Conservation (phyloP, 2,797 vertebrate species). For the Phrynocephalus vlangalii region DNA sequence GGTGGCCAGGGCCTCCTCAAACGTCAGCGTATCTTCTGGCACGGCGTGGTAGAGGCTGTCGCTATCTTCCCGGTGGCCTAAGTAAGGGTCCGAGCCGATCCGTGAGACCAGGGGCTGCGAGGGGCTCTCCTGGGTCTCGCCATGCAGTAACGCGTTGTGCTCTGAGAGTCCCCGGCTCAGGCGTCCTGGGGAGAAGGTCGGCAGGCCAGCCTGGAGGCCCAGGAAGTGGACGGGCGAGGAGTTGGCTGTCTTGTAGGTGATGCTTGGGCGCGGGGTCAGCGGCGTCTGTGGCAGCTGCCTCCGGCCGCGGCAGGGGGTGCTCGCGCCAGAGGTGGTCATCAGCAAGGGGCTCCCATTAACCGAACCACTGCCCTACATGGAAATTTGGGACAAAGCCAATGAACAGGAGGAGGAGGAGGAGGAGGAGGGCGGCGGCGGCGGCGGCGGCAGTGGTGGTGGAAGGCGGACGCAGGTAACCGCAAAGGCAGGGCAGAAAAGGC, state of each 20-base stretch:
- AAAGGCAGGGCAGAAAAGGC: constrained; percentile 10
- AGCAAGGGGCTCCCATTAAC: constrained; percentile 89
- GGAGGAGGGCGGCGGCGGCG: too few relatives aligned
- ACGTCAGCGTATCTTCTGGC: constrained; percentile 87
- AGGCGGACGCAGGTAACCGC: too few relatives aligned
- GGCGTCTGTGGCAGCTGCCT: constrained; percentile 96
- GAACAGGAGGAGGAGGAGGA: constrained; percentile 73
- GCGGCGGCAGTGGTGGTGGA: too few relatives aligned
- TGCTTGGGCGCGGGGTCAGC: constrained; percentile 89
- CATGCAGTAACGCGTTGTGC: constrained; percentile 87
- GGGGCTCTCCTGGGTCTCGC: constrained; percentile 76
- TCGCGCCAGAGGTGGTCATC: constrained; percentile 87
- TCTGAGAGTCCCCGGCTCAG: constrained; percentile 92
- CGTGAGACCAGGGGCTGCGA: constrained; percentile 82
- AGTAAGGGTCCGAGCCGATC: constrained; percentile 89
- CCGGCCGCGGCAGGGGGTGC: constrained; percentile 90
- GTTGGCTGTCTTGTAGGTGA: constrained; percentile 95
- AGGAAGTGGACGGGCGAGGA: constrained; percentile 91
- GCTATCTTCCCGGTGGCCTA: constrained; percentile 79
- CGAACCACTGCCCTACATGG: constrained; percentile 94
- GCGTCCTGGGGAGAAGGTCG: constrained; percentile 85
- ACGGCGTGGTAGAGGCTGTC: constrained; percentile 73
- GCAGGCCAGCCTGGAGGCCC: constrained; percentile 72
- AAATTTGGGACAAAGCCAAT: constrained; percentile 90
- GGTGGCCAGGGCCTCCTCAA: constrained; percentile 87